Conservation (phyloP, 2,113 vertebrate genomes). For the Deroptyus accipitrinus region DNA sequence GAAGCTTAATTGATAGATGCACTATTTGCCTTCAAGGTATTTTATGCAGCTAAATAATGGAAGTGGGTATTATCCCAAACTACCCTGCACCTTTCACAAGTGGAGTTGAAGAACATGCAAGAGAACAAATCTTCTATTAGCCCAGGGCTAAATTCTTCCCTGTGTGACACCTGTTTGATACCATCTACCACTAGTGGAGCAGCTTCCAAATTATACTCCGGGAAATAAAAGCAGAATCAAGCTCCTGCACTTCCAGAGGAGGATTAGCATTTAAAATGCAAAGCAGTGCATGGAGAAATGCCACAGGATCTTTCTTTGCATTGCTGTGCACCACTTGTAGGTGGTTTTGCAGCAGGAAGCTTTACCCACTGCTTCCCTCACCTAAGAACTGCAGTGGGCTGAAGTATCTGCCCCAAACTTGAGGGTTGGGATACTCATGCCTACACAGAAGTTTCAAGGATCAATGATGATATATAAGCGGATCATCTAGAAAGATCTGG, state of each 20-base stretch:
- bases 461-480: neutral
- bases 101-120: slow-evolving; percentile 9
- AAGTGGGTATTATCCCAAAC: slow-evolving; percentile 39
- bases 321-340: neutral
- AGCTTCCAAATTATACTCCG: neutral
- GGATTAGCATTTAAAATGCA: neutral
- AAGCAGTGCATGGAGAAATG: neutral
- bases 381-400: neutral
- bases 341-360: neutral
- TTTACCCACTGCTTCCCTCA: neutral
- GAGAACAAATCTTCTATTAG: slow-evolving; percentile 28
- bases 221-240: neutral
- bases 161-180: neutral
- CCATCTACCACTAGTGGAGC: neutral
- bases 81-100: neutral
- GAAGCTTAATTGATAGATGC: slow-evolving; percentile 52
- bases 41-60: slow-evolving; percentile 67
- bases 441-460: neutral
- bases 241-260: neutral
- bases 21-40: slow-evolving; percentile 59
- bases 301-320: neutral
- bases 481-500: neutral
- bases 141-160: neutral
- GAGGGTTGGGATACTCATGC: neutral
- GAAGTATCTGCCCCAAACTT: neutral